These are phyloP conservation scores for Cololabis saira DNA, from an alignment of 2,113 vertebrate species.

Conservation along the genomic window DNA sequence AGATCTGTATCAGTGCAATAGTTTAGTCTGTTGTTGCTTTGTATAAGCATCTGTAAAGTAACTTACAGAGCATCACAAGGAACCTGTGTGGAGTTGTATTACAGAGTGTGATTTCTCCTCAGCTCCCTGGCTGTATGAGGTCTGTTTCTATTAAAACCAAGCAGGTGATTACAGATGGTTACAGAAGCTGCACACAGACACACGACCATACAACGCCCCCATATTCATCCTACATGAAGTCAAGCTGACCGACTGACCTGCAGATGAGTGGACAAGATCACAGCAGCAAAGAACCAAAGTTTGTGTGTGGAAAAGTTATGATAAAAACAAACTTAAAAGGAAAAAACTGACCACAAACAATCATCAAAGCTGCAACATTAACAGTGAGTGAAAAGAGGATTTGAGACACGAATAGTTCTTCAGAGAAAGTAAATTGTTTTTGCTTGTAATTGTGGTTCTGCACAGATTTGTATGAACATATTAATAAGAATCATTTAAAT, in stretches of 20 bases:
- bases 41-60: no score
- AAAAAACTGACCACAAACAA: not conserved
- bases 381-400: not conserved
- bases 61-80: no score
- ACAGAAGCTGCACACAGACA: not conserved
- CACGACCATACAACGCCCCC: not conserved
- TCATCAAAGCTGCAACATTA: not conserved
- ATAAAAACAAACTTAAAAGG: not conserved
- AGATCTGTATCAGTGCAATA: no score
- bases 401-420: not conserved
- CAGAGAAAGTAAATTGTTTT: not conserved
- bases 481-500: no score
- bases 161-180: not conserved
- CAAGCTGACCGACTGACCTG: not conserved
- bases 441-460: not conserved
- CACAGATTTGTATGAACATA: no score
- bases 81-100: not conserved
- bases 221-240: not conserved
- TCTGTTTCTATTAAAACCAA: not conserved
- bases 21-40: no score
- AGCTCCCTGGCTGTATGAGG: no score
- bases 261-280: constrained; percentile 1
- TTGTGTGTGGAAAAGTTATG: constrained; percentile 5
- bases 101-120: not conserved
- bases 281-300: not conserved